These are phyloP conservation scores for Stenotaenia linearis DNA, from an alignment of 2,888 invertebrate genomes.

Conservation along the genomic window DNA sequence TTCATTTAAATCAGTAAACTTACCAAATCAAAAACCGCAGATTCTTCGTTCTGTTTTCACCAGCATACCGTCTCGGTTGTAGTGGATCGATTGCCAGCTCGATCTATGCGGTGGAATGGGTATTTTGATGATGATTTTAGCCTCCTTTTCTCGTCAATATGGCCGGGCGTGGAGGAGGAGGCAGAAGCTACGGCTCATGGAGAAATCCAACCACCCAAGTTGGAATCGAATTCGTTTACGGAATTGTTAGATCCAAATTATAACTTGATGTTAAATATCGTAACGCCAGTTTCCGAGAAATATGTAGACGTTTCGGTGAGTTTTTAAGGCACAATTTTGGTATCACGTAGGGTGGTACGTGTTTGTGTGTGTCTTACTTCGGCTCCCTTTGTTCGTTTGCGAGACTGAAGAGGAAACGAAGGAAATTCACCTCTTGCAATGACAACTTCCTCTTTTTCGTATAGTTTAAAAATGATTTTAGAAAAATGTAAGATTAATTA, in stretches of 20 bases:
- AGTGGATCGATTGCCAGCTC: constrained; percentile 14
- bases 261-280: neutral
- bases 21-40: neutral
- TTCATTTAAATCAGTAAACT: neutral
- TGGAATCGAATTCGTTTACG: neutral
- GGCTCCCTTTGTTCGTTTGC: constrained; percentile 22
- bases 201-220: constrained; percentile 27
- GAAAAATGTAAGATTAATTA: neutral
- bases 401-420: constrained; percentile 24
- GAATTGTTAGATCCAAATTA: neutral
- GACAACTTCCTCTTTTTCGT: constrained; percentile 23
- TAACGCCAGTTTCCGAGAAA: neutral
- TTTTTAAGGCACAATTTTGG: constrained; percentile 8
- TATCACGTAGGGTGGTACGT: constrained; percentile 9
- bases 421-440: neutral
- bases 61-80: neutral
- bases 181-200: constrained; percentile 28
- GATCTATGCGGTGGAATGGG: constrained; percentile 16
- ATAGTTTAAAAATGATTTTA: neutral
- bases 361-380: neutral
- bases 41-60: neutral
- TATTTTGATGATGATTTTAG: constrained; percentile 2
- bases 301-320: neutral
- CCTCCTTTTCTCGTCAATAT: constrained; percentile 27
- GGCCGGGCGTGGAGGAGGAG: constrained; percentile 31